A percentile compares a stretch with the other conserved stretches of the same genome.
phyloP scores from a whole-genome alignment of 1,140 invertebrate species.

The Drosophila subobscura region DNA sequence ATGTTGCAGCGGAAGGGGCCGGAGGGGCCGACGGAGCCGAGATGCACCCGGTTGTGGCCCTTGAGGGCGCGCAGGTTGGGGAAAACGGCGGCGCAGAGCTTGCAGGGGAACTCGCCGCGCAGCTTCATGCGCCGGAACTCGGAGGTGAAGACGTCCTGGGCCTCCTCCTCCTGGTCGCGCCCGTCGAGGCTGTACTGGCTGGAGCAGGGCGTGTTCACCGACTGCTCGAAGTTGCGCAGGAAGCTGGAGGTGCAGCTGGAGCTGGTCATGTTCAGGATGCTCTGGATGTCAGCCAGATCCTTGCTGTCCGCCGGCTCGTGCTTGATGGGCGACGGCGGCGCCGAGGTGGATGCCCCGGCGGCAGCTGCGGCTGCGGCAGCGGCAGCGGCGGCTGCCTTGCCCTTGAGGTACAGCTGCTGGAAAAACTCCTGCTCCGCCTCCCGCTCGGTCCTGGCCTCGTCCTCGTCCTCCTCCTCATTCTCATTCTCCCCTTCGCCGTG shows the following conservation, averaged over 20 bases:
- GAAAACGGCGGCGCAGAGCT: conserved; percentile 92
- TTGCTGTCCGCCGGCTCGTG: conserved; percentile 83
- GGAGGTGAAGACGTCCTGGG: conserved; percentile 91
- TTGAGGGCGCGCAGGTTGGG: conserved; percentile 95
- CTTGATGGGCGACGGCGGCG: conserved; percentile 62
- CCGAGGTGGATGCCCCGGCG: conserved; percentile 2
- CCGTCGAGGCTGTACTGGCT: conserved; percentile 79
- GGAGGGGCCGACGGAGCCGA: conserved; percentile 87
- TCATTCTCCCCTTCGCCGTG: conserved; percentile 24
- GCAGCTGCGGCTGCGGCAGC: conserved; percentile 1
- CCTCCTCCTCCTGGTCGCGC: conserved; percentile 88
- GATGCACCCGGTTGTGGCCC: conserved; percentile 93
- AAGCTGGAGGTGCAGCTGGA: conserved; percentile 83
- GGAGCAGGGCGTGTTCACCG: conserved; percentile 76
- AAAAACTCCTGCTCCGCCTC: conserved; percentile 88
- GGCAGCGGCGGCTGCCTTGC: conserved; percentile 82
- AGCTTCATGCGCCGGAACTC: conserved; percentile 93
- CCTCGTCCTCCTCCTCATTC: conserved; percentile 48
- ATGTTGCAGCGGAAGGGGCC: conserved; percentile 95
- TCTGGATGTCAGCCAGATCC: conserved; percentile 93
- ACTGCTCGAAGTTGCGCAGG: conserved; percentile 78
- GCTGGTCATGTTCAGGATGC: conserved; percentile 90
- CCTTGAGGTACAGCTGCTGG: conserved; percentile 90
- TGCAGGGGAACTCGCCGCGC: conserved; percentile 94
- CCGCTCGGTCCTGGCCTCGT: conserved; percentile 65